Conservation (phyloP, 2,888 invertebrate species). For the Fragum fragum region DNA sequence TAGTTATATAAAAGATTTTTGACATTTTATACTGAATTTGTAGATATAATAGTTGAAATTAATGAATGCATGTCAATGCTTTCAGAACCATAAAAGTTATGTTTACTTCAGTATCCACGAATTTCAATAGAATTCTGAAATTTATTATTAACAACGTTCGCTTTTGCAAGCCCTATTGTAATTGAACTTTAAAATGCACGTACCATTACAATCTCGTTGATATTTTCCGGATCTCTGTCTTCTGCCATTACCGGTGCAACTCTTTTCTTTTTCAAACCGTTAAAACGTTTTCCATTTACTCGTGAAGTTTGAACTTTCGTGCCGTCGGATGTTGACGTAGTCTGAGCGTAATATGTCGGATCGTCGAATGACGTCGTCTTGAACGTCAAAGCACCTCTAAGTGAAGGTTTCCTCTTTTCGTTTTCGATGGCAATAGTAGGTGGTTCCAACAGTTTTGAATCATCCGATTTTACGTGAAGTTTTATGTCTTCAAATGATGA, state of each 20-base stretch:
- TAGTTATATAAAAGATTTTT: no score
- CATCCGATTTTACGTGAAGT: neutral
- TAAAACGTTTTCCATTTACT: constrained; percentile 25
- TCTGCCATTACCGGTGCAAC: constrained; percentile 27
- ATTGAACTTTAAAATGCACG: no score
- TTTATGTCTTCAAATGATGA: constrained; percentile 63
- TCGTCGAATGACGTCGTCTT: constrained; percentile 61
- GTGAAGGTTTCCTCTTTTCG: constrained; percentile 24
- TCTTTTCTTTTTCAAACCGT: constrained; percentile 28
- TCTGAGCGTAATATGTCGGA: constrained; percentile 45
- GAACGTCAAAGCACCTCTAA: constrained; percentile 35
- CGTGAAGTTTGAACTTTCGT: constrained; percentile 23
- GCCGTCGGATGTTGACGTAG: constrained; percentile 31
- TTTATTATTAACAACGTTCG: no score
- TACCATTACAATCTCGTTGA: constrained; percentile 91
- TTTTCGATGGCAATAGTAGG: constrained; percentile 5
- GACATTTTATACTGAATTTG: no score
- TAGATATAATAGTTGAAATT: no score
- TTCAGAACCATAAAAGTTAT: no score
- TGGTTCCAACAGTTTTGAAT: constrained; percentile 16
- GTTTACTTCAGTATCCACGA: no score
- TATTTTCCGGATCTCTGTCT: constrained; percentile 90
- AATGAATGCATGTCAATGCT: no score
- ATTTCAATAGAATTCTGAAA: no score
- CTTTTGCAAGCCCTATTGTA: no score